A percentile compares a stretch with the other conserved stretches of the same genome.
These are phyloP conservation scores for Scaptomyza pallida DNA, from an alignment of 1,140 invertebrate genomes.

Conservation along the genomic window DNA sequence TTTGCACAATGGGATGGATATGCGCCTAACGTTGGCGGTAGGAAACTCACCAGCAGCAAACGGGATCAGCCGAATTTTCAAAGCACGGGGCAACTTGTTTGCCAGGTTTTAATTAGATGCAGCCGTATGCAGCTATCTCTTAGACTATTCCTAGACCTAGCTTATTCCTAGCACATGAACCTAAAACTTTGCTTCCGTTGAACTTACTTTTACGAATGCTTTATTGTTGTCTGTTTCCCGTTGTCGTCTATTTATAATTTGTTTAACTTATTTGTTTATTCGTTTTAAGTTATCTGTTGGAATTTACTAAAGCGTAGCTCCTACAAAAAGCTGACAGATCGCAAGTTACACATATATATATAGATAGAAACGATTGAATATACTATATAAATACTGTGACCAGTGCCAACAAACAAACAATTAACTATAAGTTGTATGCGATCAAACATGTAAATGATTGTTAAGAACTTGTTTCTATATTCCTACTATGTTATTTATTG, in stretches of 20 bases:
- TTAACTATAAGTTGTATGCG: slow-evolving; percentile 30
- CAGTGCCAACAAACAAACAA: slow-evolving; percentile 73
- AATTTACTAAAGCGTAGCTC: slow-evolving; percentile 42
- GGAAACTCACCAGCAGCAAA: slow-evolving; percentile 29
- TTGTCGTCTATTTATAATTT: slow-evolving; percentile 45
- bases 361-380: slow-evolving; percentile 14
- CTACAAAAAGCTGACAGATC: slow-evolving; percentile 18
- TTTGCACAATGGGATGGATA: slow-evolving; percentile 14
- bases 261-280: slow-evolving; percentile 52
- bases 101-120: slow-evolving; percentile 43
- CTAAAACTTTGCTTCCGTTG: slow-evolving; percentile 57
- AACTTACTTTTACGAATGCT: slow-evolving; percentile 50
- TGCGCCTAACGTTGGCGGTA: slow-evolving; percentile 27
- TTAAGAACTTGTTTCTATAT: slow-evolving; percentile 19
- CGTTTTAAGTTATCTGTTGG: slow-evolving; percentile 56
- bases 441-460: slow-evolving; percentile 6
- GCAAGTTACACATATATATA: slow-evolving; percentile 26
- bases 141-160: slow-evolving; percentile 54
- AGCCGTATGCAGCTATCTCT: slow-evolving; percentile 36
- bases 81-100: slow-evolving; percentile 33
- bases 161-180: slow-evolving; percentile 54
- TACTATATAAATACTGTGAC: slow-evolving; percentile 33
- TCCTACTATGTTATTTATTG: slow-evolving; percentile 14
- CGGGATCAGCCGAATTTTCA: slow-evolving; percentile 34
- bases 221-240: slow-evolving; percentile 76